A percentile compares a stretch with the other conserved stretches of the same genome.
Evolutionary conservation across 2,797 vertebrate genomes (phyloP).

Genomic region (Leptodactylus fallax): DNA sequence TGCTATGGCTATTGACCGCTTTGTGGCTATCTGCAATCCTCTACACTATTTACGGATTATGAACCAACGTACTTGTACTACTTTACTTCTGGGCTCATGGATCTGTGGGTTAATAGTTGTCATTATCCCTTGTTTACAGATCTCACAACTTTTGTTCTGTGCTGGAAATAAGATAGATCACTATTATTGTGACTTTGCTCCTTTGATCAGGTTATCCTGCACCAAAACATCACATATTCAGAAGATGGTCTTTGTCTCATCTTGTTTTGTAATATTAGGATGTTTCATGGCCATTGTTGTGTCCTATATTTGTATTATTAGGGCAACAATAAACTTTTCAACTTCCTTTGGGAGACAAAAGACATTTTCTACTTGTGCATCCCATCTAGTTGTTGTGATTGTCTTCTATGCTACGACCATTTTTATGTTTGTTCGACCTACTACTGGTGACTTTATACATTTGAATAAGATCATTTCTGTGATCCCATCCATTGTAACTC

Average conservation of each 20-base stretch:
- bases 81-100: conserved; percentile 58
- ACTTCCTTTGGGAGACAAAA: conserved; percentile 11
- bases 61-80: conserved; percentile 28
- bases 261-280: conserved; percentile 52
- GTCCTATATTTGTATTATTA: conserved; percentile 44
- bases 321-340: neutral
- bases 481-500: conserved; percentile 34
- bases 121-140: conserved; percentile 59
- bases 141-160: conserved; percentile 65
- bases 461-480: conserved; percentile 23
- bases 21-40: conserved; percentile 65
- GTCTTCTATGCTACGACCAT: conserved; percentile 48
- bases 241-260: conserved; percentile 40
- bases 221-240: conserved; percentile 57
- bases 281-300: conserved; percentile 37
- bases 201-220: conserved; percentile 66
- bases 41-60: conserved; percentile 58
- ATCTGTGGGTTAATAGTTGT: conserved; percentile 60
- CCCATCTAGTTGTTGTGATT: conserved; percentile 43
- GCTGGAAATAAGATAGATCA: conserved; percentile 64
- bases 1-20: conserved; percentile 57
- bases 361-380: conserved; percentile 50
- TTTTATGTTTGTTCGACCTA: conserved; percentile 51
- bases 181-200: conserved; percentile 69
- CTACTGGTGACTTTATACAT: neutral